phyloP scores from a whole-genome alignment of 2,797 vertebrate genomes.

The Gymnocypris eckloni region DNA sequence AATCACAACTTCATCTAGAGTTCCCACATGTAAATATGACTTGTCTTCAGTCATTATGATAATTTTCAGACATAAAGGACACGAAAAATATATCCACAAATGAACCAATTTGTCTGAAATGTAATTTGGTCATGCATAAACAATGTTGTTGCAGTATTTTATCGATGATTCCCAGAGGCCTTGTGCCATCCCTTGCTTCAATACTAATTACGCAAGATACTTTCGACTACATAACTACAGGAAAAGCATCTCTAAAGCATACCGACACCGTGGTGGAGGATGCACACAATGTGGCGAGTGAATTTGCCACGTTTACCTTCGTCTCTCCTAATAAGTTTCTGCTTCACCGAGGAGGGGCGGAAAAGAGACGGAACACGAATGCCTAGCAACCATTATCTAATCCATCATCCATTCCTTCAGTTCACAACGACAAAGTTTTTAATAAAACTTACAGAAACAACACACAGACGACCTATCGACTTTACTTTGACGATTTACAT shows the following conservation, averaged over 20 bases:
- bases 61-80: neutral
- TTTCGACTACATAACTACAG: neutral
- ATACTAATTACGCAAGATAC: neutral
- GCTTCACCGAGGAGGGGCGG: constrained; percentile 48
- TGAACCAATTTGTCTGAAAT: neutral
- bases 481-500: neutral
- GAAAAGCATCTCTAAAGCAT: neutral
- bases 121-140: neutral
- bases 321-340: constrained; percentile 32
- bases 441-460: neutral
- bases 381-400: constrained; percentile 84
- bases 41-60: too few species aligned
- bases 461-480: neutral
- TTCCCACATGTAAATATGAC: neutral
- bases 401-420: constrained; percentile 66
- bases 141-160: neutral
- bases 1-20: too few species aligned
- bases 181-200: neutral
- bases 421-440: constrained; percentile 13
- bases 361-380: constrained; percentile 60
- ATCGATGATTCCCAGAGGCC: neutral
- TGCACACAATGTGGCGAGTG: constrained; percentile 4
- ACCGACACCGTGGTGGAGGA: neutral
- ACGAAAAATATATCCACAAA: neutral
- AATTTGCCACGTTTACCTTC: constrained; percentile 51